These are phyloP conservation scores for Quadroppia sp. DNA, from an alignment of 2,888 invertebrate species.

Conservation along the genomic window DNA sequence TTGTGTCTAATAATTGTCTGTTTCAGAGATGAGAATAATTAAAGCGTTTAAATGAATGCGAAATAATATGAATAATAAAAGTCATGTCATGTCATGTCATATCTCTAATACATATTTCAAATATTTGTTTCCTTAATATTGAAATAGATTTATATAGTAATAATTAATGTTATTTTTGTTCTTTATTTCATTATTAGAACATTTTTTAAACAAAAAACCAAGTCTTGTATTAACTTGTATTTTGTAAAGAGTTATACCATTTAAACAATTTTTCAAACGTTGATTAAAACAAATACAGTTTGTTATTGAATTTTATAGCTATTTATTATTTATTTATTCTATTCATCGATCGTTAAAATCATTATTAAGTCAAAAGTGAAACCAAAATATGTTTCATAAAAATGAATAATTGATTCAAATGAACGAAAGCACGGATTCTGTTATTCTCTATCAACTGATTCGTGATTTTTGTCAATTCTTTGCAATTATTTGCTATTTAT, in stretches of 20 bases:
- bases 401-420: no score
- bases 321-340: not conserved
- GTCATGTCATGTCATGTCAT: no score
- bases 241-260: conserved; percentile 23
- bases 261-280: not conserved
- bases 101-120: no score
- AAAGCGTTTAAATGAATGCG: not conserved
- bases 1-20: no score
- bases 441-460: no score
- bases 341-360: not conserved
- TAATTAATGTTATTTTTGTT: not conserved
- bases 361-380: not conserved
- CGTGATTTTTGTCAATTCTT: no score
- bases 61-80: not conserved
- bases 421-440: no score
- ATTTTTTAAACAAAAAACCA: conserved; percentile 4
- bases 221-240: conserved; percentile 15
- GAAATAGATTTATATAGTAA: not conserved
- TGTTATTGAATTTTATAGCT: not conserved
- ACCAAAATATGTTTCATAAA: no score
- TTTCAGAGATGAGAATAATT: no score
- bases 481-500: no score
- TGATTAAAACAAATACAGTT: not conserved
- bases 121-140: not conserved
- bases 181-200: not conserved